Percentiles rank a stretch among this genome's conserved stretches.
phyloP scores from a whole-genome alignment of 1,140 invertebrate genomes.

The Cephus cinctus region DNA sequence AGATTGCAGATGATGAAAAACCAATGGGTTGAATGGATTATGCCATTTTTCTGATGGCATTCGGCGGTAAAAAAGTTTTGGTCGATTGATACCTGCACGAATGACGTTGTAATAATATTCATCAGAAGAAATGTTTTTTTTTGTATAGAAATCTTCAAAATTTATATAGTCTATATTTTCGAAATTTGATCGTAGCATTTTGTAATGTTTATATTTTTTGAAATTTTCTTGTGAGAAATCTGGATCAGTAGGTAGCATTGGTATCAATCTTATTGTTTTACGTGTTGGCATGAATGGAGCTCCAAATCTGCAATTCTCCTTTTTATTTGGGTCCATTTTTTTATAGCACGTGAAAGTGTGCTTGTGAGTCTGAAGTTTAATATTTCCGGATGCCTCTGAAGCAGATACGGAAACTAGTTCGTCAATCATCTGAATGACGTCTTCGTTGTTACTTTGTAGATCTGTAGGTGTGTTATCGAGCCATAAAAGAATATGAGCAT shows the following conservation, averaged over 20 bases:
- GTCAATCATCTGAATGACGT: constrained; percentile 6
- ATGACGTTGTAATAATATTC: constrained; percentile 25
- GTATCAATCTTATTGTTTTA: constrained; percentile 8
- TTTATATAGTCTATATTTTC: constrained; percentile 13
- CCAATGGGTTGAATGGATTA: constrained; percentile 35
- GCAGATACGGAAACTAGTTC: constrained; percentile 10
- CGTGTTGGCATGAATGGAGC: constrained; percentile 24
- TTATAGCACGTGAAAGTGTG: constrained; percentile 28
- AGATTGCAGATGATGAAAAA: constrained; percentile 30
- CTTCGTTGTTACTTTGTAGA: not conserved
- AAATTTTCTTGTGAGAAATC: constrained; percentile 19
- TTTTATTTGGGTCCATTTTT: constrained; percentile 5
- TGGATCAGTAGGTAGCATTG: constrained; percentile 4
- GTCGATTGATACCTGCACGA: constrained; percentile 25
- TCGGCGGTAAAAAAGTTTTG: constrained; percentile 24
- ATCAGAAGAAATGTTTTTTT: constrained; percentile 14
- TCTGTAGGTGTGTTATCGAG: constrained; percentile 24
- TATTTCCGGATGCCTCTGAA: constrained; percentile 20
- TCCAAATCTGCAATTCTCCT: constrained; percentile 25
- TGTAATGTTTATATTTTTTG: constrained; percentile 13
- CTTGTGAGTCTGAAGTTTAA: constrained; percentile 21
- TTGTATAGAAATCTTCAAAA: constrained; percentile 16
- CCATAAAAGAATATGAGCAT: constrained; percentile 32
- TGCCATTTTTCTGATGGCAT: constrained; percentile 26
- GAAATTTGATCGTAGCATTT: constrained; percentile 13